phyloP scores from a whole-genome alignment of 2,113 vertebrate genomes.

The Crypturellus undulatus region DNA sequence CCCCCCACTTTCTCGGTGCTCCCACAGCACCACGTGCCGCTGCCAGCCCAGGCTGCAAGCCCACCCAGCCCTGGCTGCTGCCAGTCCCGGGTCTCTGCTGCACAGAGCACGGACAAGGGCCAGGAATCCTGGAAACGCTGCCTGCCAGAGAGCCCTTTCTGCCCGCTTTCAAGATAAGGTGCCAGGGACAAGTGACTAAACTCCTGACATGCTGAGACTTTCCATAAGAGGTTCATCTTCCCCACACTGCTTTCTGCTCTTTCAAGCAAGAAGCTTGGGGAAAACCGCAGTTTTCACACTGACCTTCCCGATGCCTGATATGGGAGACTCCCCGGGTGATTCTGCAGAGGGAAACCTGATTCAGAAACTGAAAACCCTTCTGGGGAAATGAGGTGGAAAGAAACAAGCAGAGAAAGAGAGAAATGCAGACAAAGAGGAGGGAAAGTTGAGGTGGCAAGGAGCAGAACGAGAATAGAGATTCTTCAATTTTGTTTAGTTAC shows the following conservation, averaged over 20 bases:
- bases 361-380: neutral
- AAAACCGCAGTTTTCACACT: neutral
- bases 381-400: neutral
- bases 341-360: neutral
- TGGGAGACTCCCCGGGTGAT: neutral
- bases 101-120: neutral
- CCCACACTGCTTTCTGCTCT: neutral
- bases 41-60: neutral
- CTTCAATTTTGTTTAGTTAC: neutral
- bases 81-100: neutral
- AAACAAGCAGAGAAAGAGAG: neutral
- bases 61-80: no score
- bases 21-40: neutral
- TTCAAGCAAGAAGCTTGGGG: neutral
- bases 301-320: neutral
- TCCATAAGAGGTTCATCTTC: neutral
- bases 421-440: neutral
- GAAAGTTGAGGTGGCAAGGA: neutral
- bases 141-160: neutral
- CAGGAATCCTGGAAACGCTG: neutral
- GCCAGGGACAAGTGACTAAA: neutral
- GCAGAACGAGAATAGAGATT: neutral
- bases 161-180: neutral
- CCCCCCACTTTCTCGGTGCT: no score
- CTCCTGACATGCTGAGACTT: rapidly evolving